Percentiles rank a stretch among this genome's conserved stretches.
Conservation (phyloP, 1,140 invertebrate species). For the Doryteuthis pealeii region DNA sequence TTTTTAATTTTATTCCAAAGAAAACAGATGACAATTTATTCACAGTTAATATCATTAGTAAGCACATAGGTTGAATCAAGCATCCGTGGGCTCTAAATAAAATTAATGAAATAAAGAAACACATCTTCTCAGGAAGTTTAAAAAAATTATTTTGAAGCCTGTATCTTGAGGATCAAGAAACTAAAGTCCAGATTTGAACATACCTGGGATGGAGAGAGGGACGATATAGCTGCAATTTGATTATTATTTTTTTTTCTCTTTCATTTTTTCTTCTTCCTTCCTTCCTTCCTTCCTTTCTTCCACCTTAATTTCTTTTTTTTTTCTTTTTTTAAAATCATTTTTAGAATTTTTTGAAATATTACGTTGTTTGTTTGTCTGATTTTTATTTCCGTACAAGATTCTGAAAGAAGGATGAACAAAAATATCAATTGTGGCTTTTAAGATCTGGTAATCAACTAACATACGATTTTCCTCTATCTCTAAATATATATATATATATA, state of each 20-base stretch:
- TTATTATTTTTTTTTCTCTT: neutral
- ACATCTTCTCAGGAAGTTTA: neutral
- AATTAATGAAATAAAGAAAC: neutral
- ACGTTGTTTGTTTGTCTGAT: neutral
- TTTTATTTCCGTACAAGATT: neutral
- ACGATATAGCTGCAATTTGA: conserved; percentile 3
- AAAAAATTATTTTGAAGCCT: neutral
- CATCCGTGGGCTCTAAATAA: neutral
- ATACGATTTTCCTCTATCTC: too few species aligned
- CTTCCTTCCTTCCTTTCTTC: neutral
- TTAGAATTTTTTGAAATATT: neutral
- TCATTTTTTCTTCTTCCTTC: neutral
- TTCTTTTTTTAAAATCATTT: neutral
- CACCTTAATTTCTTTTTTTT: neutral
- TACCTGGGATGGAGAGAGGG: neutral
- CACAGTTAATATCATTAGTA: neutral
- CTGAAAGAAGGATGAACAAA: neutral
- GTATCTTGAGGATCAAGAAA: neutral
- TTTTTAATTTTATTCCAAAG: neutral
- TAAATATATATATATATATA: too few species aligned
- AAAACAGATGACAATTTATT: neutral
- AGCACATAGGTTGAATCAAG: neutral
- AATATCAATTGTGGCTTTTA: neutral
- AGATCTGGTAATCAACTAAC: too few species aligned
- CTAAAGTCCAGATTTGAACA: conserved; percentile 1